Percentiles rank a stretch among this genome's conserved stretches.
Conservation (phyloP, 2,797 vertebrate genomes). For the Oryzias dopingdopingensis region DNA sequence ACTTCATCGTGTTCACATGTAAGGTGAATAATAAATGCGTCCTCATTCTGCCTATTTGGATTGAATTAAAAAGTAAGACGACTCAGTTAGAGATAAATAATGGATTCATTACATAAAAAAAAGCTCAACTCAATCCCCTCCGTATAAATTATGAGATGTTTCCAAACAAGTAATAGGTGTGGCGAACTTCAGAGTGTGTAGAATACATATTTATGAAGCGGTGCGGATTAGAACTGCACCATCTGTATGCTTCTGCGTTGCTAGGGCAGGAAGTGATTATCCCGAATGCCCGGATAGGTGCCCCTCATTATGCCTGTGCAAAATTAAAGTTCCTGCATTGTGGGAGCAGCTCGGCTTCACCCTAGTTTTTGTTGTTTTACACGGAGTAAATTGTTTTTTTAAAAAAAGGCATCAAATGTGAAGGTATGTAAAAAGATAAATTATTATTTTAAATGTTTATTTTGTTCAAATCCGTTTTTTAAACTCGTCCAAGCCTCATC, state of each 20-base stretch:
- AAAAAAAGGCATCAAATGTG: not conserved
- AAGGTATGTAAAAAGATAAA: constrained; percentile 38
- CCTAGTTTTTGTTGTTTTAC: not conserved
- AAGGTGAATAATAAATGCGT: constrained; percentile 51
- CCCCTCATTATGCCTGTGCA: constrained; percentile 61
- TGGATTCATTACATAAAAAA: not conserved
- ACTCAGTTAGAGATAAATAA: constrained; percentile 52
- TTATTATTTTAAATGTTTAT: not conserved
- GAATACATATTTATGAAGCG: constrained; percentile 63
- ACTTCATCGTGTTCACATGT: constrained; percentile 26
- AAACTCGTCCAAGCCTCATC: too few relatives aligned
- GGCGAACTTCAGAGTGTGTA: constrained; percentile 47
- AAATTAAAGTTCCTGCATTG: constrained; percentile 49
- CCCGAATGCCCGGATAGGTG: constrained; percentile 61
- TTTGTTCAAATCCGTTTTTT: constrained; percentile 8
- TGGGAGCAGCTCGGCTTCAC: not conserved
- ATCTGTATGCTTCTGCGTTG: constrained; percentile 58
- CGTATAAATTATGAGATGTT: constrained; percentile 26
- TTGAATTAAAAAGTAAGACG: constrained; percentile 31
- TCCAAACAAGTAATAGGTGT: constrained; percentile 53
- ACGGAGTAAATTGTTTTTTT: constrained; percentile 14
- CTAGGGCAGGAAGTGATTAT: constrained; percentile 62
- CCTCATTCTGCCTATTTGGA: constrained; percentile 45
- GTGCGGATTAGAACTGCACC: constrained; percentile 64
- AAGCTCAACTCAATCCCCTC: not conserved